Base-by-base conservation (phyloP, 1,140 invertebrate genomes). In the Monomorium pharaonis region DNA sequence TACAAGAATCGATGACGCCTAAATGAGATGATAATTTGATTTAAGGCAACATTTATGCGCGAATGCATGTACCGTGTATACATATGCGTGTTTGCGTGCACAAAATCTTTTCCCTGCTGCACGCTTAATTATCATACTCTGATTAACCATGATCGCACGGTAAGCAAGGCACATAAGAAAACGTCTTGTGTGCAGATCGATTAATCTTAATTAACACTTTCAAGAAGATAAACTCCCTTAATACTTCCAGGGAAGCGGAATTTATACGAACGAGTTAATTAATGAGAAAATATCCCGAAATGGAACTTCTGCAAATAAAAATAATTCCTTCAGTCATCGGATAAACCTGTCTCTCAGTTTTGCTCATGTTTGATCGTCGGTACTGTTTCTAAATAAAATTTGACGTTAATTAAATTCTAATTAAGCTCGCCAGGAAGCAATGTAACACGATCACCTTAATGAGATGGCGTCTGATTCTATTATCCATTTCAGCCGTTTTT, bases 161-260 rank as follows among this genome's bases (percentile, higher is more conserved):
- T 42, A 44, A 67, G 30, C 62, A 21, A 21, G 14, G 24, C 24
- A 56, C 18, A 10, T 21, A 58, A 58, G 47, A 56, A 58, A 54
- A 33, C n/a, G 37, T 72, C n/a, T 56, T 47, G 9, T n/a, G 2
- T 18, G 7, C 62, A 12, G 7, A 72, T 58, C 54, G 51, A 83
- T 83, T 60, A 83, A 83, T 81, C 65, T 81, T 72, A 72, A 83
- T 72, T 78, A 78, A 78, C 44, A 30, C 5, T 70, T 72, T 70
- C 24, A 70, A 1, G 33, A 56, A 72, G 18, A 81, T 44, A 44
- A 42, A 44, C 27, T 63, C 42, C n/a, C 42, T 14, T 47, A n/a
- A 44, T 49, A 56, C 30, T 14, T 33, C 24, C 37, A 3, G 37
- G 4, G 37, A 12, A 7, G 37, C 12, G 21, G n/a, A 42, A 27